Evolutionary conservation across 1,140 invertebrate species (phyloP).

Genomic region (Microvelia longipes): DNA sequence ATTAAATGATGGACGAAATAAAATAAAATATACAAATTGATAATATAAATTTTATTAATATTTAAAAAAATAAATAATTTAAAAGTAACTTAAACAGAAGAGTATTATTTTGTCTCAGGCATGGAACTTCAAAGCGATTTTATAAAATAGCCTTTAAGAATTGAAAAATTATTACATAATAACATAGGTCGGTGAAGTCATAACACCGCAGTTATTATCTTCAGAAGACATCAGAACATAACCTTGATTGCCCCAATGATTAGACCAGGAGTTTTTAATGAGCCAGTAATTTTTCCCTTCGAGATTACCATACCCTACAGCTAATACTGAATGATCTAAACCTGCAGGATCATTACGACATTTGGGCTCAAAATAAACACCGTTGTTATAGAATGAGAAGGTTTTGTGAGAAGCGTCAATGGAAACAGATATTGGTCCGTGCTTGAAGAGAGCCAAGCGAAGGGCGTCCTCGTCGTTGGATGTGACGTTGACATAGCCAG

Average conservation of each 20-base stretch:
- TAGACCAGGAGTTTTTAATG: slow-evolving; percentile 90
- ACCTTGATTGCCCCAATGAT: slow-evolving; percentile 86
- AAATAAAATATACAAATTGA: no score
- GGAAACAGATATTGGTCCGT: slow-evolving; percentile 81
- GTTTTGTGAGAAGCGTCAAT: slow-evolving; percentile 82
- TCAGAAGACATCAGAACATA: slow-evolving; percentile 77
- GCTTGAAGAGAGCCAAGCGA: slow-evolving; percentile 66
- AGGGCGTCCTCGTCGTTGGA: slow-evolving; percentile 56
- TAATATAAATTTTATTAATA: no score
- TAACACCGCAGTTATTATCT: slow-evolving; percentile 83
- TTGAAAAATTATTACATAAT: slow-evolving; percentile 41
- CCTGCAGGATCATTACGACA: slow-evolving; percentile 49
- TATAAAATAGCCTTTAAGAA: no score
- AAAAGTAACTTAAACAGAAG: no score
- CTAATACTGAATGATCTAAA: slow-evolving; percentile 83
- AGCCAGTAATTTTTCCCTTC: slow-evolving; percentile 76
- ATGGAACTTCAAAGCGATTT: no score
- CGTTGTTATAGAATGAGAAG: slow-evolving; percentile 80
- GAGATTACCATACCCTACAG: slow-evolving; percentile 75
- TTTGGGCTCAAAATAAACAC: slow-evolving; percentile 78
- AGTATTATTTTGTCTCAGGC: no score
- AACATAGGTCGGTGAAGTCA: slow-evolving; percentile 75
- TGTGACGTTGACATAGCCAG: slow-evolving; percentile 80
- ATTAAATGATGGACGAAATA: no score
- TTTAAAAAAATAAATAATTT: no score